Evolutionary conservation across 2,888 invertebrate genomes (phyloP), one percentile per base, ranked within the genome.

Genomic region (Rhimphoctona megacephalus): DNA sequence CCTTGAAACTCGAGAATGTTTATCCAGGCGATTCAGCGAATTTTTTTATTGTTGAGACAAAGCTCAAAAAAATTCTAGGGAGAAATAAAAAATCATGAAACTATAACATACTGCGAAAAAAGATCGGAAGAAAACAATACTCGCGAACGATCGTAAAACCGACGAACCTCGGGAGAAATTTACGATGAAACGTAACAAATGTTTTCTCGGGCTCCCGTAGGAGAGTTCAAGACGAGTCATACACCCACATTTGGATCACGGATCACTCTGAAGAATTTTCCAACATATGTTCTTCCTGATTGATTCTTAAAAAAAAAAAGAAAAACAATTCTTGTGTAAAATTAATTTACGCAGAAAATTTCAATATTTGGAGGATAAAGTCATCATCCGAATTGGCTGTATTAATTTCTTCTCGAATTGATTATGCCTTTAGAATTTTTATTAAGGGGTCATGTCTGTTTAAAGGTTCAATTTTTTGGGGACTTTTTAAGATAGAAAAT

Each of bases 181-280:
- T 70, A 74, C 67, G 84, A 76, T 73, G 69, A 76, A 76, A 74
- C 69, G 67, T 74, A 64, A 84, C 80, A 70, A 80, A 80, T 69
- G 79, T 69, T 69, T 49, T 19, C 19, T 61, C 54, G 22, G 30
- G 49, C 11, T 61, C 46, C 70, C 22, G 8, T n/a, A 25, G 19
- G 49, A 52, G 70, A 64, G 14, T 80, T 80, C 19, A 14, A 43
- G 73, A 57, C 43, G 30, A 25, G 69, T 36, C 43, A 57, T 54
- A 57, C 69, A 46, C 54, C 61, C 52, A 67, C 39, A 57, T 57
- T 39, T n/a, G 57, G 61, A 61, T 49, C 72, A 46, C 43, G 33
- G 61, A 79, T 52, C 22, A 30, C 49, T 49, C 22, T 4, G n/a
- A 14, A 46, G 17, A 19, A 39, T 43, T 64, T 43, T 33, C 8